Percentiles rank a stretch among this genome's conserved stretches.
Evolutionary conservation across 2,113 vertebrate species (phyloP).

Genomic region (Alethe diademata): DNA sequence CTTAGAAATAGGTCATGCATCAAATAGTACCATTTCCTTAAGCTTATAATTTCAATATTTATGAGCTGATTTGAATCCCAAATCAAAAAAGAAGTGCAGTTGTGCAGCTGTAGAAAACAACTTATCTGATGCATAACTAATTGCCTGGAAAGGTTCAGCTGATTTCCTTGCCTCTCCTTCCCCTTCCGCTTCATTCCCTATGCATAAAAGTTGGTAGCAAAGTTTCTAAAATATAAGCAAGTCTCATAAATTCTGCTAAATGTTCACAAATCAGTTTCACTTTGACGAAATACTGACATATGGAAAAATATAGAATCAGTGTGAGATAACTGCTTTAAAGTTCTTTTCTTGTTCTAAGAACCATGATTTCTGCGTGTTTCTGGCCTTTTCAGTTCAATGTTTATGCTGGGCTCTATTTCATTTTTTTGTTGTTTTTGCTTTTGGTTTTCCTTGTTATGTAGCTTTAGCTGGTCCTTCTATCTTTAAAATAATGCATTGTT

Average conservation of each 20-base stretch:
- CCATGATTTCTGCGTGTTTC: accelerated
- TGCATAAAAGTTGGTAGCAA: neutral
- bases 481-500: neutral
- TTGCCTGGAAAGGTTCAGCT: conserved; percentile 54
- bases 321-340: neutral
- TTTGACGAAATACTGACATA: neutral
- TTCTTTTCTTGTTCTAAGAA: neutral
- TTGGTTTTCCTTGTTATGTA: neutral
- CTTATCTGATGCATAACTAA: conserved; percentile 62
- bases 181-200: neutral
- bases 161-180: neutral
- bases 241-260: neutral
- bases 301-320: neutral
- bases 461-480: neutral
- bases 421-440: neutral
- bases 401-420: neutral
- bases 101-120: conserved; percentile 59
- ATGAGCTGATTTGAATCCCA: conserved; percentile 71
- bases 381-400: neutral
- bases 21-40: conserved; percentile 52
- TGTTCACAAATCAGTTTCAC: neutral
- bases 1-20: conserved; percentile 50
- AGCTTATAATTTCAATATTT: conserved; percentile 69
- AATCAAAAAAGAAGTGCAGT: conserved; percentile 45
- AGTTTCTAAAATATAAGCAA: conserved; percentile 8